phyloP scores from a whole-genome alignment of 2,113 vertebrate species.

The Crotalus tigris region DNA sequence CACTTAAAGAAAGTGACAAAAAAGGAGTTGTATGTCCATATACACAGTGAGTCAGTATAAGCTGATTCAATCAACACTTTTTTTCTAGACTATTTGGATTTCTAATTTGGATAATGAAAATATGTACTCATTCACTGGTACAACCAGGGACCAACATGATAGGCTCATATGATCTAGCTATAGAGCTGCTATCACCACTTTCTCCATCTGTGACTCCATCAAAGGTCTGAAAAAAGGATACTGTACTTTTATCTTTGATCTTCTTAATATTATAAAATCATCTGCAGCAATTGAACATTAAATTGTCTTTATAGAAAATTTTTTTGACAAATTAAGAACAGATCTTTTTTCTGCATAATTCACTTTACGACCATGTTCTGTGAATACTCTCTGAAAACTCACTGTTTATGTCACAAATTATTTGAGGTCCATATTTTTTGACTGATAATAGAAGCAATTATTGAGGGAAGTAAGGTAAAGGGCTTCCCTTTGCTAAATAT shows the following conservation, averaged over 20 bases:
- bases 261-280: background rate
- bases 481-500: background rate
- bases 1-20: background rate
- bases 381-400: background rate
- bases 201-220: background rate
- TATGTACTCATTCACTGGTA: accelerated
- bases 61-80: background rate
- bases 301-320: background rate
- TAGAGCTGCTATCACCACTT: background rate
- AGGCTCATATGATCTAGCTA: background rate
- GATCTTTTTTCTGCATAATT: background rate
- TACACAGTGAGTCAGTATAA: background rate
- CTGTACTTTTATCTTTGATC: background rate
- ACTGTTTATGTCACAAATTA: background rate
- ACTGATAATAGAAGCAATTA: background rate
- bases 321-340: background rate
- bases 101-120: background rate
- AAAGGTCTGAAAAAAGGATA: background rate
- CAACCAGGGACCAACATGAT: background rate
- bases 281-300: background rate
- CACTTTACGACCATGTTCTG: background rate
- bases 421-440: background rate
- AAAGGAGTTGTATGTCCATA: background rate
- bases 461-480: background rate
- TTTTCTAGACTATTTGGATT: background rate